Percentiles rank a stretch among this genome's conserved stretches.
These are phyloP conservation scores for Pelecanus crispus DNA, from an alignment of 2,113 vertebrate species.

Conservation along the genomic window DNA sequence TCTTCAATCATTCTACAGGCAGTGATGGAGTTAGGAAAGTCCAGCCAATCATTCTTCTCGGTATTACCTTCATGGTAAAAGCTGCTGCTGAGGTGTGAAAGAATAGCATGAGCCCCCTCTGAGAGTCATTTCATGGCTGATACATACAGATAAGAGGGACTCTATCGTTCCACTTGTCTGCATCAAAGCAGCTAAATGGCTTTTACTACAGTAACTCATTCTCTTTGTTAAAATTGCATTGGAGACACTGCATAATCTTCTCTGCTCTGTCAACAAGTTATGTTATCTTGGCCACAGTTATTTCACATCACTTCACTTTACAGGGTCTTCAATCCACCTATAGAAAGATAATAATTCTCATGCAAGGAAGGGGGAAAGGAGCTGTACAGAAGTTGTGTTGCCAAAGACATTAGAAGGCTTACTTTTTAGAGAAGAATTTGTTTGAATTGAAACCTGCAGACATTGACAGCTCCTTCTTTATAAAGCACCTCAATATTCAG, in stretches of 20 bases:
- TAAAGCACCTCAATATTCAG: not conserved
- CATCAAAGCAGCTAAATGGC: not conserved
- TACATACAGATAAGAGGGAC: not conserved
- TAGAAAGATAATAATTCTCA: not conserved
- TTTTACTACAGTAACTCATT: not conserved
- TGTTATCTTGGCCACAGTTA: not conserved
- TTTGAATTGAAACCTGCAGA: not conserved
- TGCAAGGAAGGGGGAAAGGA: not conserved
- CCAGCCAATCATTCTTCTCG: not conserved
- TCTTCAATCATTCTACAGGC: not conserved
- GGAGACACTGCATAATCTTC: not conserved
- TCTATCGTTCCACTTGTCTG: not conserved
- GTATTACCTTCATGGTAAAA: not conserved
- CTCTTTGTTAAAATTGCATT: not conserved
- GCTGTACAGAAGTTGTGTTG: not conserved
- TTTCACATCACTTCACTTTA: not conserved
- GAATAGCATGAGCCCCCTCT: fast-evolving
- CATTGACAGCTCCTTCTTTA: not conserved
- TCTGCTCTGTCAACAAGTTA: not conserved
- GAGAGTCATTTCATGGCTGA: not conserved
- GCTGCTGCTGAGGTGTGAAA: not conserved
- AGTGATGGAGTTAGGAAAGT: not conserved
- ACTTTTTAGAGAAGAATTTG: not conserved
- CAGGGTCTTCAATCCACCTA: not conserved
- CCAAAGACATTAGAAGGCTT: not conserved